A percentile compares a stretch with the other conserved stretches of the same genome.
Conservation (phyloP, 2,888 invertebrate genomes). For the Polydesmus complanatus region DNA sequence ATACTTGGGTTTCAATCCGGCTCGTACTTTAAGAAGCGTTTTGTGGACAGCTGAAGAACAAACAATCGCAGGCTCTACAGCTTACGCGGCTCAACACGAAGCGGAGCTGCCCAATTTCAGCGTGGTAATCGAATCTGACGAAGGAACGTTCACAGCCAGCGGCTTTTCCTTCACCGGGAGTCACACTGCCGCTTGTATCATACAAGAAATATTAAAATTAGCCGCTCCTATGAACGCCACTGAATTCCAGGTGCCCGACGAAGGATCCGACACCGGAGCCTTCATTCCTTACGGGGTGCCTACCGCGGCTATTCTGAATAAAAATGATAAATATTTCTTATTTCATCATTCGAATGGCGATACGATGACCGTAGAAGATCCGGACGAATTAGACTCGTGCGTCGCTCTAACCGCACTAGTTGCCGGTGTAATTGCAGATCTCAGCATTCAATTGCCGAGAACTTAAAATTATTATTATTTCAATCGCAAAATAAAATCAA, state of each 20-base stretch:
- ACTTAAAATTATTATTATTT: too few species aligned
- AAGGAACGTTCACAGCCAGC: conserved; percentile 59
- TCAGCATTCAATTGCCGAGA: conserved; percentile 31
- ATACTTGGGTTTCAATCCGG: conserved; percentile 47
- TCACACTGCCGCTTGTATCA: conserved; percentile 46
- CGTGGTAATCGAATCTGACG: conserved; percentile 69
- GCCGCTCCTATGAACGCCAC: conserved; percentile 53
- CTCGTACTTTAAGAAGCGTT: conserved; percentile 55
- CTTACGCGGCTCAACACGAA: conserved; percentile 47
- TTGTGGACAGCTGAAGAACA: conserved; percentile 71
- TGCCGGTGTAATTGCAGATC: conserved; percentile 62
- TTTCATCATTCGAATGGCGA: conserved; percentile 69
- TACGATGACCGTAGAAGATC: conserved; percentile 58
- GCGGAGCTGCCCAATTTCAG: conserved; percentile 47
- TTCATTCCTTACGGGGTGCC: conserved; percentile 51
- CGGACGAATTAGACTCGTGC: conserved; percentile 52
- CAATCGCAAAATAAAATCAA: too few species aligned
- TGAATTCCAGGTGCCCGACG: conserved; percentile 38
- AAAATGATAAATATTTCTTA: conserved; percentile 55
- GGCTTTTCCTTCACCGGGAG: conserved; percentile 55
- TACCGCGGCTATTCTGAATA: conserved; percentile 50
- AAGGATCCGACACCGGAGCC: conserved; percentile 53
- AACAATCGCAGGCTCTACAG: conserved; percentile 50
- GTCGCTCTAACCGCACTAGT: conserved; percentile 65
- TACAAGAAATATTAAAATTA: conserved; percentile 51